Conservation (phyloP, 2,888 invertebrate species). For the Oscheius sp. region DNA sequence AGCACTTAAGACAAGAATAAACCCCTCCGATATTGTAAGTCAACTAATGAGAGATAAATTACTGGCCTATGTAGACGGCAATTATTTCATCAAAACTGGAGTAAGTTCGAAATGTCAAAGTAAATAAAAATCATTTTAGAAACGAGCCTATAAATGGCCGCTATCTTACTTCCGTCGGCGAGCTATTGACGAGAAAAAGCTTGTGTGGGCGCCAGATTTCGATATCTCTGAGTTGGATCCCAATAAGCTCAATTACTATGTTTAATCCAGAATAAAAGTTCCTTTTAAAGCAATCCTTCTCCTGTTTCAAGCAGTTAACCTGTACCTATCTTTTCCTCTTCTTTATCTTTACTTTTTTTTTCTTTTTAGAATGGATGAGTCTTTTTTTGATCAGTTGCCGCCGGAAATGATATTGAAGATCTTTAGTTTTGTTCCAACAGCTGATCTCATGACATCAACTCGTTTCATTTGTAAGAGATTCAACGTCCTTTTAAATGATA, state of each 20-base stretch:
- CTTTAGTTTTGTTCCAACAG: slow-evolving; percentile 8
- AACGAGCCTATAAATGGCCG: slow-evolving; percentile 51
- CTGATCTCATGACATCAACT: not conserved
- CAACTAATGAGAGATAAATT: slow-evolving; percentile 51
- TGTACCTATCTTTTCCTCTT: not conserved
- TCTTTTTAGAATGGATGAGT: not conserved
- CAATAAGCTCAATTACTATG: slow-evolving; percentile 45
- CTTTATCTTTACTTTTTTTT: not conserved
- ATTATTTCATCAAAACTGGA: slow-evolving; percentile 48
- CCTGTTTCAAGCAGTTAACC: not conserved
- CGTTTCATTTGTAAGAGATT: slow-evolving; percentile 36
- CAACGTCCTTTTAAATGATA: slow-evolving; percentile 32
- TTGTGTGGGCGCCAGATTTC: slow-evolving; percentile 38
- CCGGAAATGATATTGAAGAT: slow-evolving; percentile 20
- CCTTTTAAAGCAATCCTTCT: not conserved
- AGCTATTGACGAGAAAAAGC: slow-evolving; percentile 31
- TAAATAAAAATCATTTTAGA: slow-evolving; percentile 30
- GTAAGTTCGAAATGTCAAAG: slow-evolving; percentile 18
- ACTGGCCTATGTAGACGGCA: slow-evolving; percentile 36
- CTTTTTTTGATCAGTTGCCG: slow-evolving; percentile 14
- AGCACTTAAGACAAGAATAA: slow-evolving; percentile 45
- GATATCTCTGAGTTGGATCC: slow-evolving; percentile 40
- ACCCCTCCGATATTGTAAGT: slow-evolving; percentile 47
- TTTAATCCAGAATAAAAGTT: slow-evolving; percentile 24
- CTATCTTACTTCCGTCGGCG: slow-evolving; percentile 38